Evolutionary conservation across 23 tunicate genomes (phyloP).

Genomic region (Halocynthia aurantium): DNA sequence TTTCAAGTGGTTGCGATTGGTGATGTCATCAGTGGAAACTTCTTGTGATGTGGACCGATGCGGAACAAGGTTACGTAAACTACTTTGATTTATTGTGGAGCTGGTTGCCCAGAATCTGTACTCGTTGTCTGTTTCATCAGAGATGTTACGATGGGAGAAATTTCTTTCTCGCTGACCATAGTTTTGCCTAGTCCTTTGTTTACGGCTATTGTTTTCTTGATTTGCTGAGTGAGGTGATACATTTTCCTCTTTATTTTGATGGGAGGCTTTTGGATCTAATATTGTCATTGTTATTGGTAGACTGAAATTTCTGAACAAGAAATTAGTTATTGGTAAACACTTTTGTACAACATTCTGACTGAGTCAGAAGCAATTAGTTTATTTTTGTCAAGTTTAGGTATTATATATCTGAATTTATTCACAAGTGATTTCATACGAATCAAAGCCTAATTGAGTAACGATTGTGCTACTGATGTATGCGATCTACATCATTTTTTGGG

Average conservation of each 20-base stretch:
- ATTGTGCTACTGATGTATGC: no score
- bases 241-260: conserved; percentile 18
- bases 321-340: no score
- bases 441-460: no score
- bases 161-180: conserved; percentile 1
- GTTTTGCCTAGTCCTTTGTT: neutral
- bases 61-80: neutral
- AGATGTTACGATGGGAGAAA: neutral
- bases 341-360: no score
- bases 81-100: neutral
- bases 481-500: no score
- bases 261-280: conserved; percentile 2
- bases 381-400: no score
- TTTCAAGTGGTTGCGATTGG: neutral
- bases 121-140: neutral
- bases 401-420: no score
- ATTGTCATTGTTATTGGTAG: conserved; percentile 15
- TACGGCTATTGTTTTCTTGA: conserved; percentile 11
- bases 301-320: no score
- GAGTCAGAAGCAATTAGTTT: no score
- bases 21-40: neutral
- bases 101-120: neutral
- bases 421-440: no score
- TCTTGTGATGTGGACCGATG: neutral
- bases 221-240: neutral